A percentile compares a stretch with the other conserved stretches of the same genome.
Conservation (phyloP, 1,140 invertebrate species). For the Thaumatotibia leucotreta region DNA sequence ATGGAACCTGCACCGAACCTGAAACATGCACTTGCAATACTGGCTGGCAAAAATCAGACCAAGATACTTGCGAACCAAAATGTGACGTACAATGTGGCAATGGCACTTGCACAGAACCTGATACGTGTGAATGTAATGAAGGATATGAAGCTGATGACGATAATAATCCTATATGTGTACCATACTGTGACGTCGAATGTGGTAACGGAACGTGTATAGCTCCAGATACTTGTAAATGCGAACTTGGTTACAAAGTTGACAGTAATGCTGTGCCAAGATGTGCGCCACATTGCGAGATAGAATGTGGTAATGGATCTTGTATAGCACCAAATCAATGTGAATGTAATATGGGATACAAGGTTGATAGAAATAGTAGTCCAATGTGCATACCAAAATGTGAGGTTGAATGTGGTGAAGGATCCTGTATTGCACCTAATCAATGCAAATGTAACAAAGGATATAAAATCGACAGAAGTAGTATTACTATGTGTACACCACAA, state of each 20-base stretch:
- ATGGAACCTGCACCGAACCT: slow-evolving; percentile 11
- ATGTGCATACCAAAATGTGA: slow-evolving; percentile 25
- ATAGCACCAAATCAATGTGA: slow-evolving; percentile 25
- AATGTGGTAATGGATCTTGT: slow-evolving; percentile 57
- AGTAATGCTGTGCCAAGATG: slow-evolving; percentile 60
- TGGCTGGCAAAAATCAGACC: not conserved
- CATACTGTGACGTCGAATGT: slow-evolving; percentile 53
- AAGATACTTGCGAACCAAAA: slow-evolving; percentile 5
- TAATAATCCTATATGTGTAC: slow-evolving; percentile 19
- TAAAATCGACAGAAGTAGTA: not conserved
- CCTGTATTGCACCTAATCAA: slow-evolving; percentile 68
- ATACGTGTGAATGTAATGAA: slow-evolving; percentile 31
- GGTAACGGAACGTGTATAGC: slow-evolving; percentile 36
- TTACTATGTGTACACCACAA: slow-evolving; percentile 52
- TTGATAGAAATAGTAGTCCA: slow-evolving; percentile 7
- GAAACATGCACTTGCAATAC: slow-evolving; percentile 14
- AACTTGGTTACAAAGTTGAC: slow-evolving; percentile 33
- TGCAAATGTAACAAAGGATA: slow-evolving; percentile 64
- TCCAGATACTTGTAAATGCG: slow-evolving; percentile 55
- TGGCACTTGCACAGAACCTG: slow-evolving; percentile 35
- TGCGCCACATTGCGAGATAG: slow-evolving; percentile 47
- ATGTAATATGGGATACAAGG: slow-evolving; percentile 32
- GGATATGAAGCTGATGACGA: slow-evolving; percentile 28
- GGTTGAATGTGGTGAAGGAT: slow-evolving; percentile 59
- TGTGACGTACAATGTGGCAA: slow-evolving; percentile 62